A percentile compares a stretch with the other conserved stretches of the same genome.
Conservation (phyloP, 2,888 invertebrate species). For the Euzophera pinguis region DNA sequence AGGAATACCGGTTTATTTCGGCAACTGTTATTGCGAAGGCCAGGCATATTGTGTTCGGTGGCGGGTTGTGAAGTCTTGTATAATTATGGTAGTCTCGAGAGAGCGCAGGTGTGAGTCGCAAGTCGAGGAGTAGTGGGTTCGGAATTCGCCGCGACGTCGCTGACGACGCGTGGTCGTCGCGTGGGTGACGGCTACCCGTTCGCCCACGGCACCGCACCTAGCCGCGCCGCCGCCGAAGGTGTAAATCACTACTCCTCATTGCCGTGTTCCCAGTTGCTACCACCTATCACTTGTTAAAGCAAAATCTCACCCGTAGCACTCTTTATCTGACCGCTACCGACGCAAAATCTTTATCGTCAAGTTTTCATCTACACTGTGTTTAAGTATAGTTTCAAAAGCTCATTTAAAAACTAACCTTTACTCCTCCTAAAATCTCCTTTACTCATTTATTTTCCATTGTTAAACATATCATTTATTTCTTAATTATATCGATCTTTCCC, state of each 20-base stretch:
- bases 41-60: slow-evolving; percentile 31
- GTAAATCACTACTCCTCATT: slow-evolving; percentile 49
- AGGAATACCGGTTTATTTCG: slow-evolving; percentile 29
- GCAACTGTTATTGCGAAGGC: slow-evolving; percentile 24
- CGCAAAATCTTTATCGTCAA: not conserved
- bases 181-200: slow-evolving; percentile 58
- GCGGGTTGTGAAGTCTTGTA: slow-evolving; percentile 27
- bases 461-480: too few species aligned
- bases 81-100: slow-evolving; percentile 24
- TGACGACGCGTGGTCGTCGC: slow-evolving; percentile 38
- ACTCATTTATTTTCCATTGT: too few species aligned
- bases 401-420: too few species aligned
- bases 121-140: slow-evolving; percentile 45
- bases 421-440: too few species aligned
- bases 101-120: slow-evolving; percentile 39
- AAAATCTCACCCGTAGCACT: slow-evolving; percentile 12
- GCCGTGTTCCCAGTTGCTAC: slow-evolving; percentile 30
- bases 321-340: not conserved
- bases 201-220: slow-evolving; percentile 72
- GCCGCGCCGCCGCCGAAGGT: slow-evolving; percentile 52
- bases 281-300: slow-evolving; percentile 18
- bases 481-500: too few species aligned
- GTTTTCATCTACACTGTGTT: not conserved
- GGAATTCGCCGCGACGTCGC: slow-evolving; percentile 60
- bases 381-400: not conserved